phyloP scores from a whole-genome alignment of 2,797 vertebrate genomes.

The Anguilla megastoma region DNA sequence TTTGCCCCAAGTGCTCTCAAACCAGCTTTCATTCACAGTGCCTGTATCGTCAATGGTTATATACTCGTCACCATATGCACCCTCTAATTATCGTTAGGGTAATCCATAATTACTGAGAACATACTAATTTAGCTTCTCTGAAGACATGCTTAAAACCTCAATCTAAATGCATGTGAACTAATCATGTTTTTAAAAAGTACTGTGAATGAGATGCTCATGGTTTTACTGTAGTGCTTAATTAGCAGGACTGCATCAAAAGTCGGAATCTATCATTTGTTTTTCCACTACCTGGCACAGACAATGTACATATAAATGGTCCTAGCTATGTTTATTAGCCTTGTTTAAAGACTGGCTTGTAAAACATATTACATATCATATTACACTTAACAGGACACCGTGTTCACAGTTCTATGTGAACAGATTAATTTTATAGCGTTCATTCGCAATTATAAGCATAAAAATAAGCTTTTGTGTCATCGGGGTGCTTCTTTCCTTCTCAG shows the following conservation, averaged over 20 bases:
- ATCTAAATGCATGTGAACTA: background rate
- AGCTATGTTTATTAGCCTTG: background rate
- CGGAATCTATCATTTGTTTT: background rate
- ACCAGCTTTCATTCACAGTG: background rate
- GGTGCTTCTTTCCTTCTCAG: too few relatives aligned
- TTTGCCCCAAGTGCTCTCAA: background rate
- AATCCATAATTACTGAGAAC: background rate
- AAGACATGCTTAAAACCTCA: background rate
- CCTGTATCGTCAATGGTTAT: background rate
- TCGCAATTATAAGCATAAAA: background rate
- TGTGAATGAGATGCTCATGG: background rate
- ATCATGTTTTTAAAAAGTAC: background rate
- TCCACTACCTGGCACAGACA: background rate
- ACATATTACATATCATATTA: background rate
- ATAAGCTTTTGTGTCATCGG: background rate
- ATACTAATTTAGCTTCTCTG: background rate
- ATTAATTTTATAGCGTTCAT: background rate
- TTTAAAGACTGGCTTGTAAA: background rate
- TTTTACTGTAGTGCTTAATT: background rate
- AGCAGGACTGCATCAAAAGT: background rate
- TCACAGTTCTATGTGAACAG: background rate
- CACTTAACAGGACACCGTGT: background rate
- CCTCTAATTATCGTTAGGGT: background rate
- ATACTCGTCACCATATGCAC: background rate
- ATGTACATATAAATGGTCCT: too few relatives aligned